These are phyloP conservation scores for Channa maculata DNA, from an alignment of 2,113 vertebrate genomes.

Conservation along the genomic window DNA sequence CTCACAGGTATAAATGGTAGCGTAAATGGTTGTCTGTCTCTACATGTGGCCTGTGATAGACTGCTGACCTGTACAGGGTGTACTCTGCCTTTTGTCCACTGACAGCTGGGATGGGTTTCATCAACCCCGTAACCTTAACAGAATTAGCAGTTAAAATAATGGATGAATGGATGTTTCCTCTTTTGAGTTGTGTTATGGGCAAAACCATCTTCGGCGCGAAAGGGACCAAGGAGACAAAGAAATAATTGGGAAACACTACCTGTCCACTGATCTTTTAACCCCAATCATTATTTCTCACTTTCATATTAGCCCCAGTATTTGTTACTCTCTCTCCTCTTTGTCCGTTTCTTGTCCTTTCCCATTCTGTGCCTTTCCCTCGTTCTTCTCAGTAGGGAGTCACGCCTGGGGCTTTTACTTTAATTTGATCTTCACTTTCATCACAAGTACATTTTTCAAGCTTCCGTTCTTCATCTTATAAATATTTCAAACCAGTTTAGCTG, in stretches of 20 bases:
- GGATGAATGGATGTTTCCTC: too few species aligned
- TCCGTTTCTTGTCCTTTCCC: slow-evolving; percentile 40
- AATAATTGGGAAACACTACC: not conserved
- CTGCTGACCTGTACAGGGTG: too few species aligned
- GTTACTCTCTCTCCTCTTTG: not conserved
- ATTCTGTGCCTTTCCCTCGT: not conserved
- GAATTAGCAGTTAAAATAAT: too few species aligned
- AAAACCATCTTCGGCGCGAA: too few species aligned
- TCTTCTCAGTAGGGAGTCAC: slow-evolving; percentile 23
- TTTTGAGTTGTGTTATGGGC: not conserved
- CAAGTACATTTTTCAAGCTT: slow-evolving; percentile 26
- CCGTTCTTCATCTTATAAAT: slow-evolving; percentile 22
- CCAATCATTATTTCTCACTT: too few species aligned
- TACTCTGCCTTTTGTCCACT: too few species aligned
- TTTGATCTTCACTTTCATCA: slow-evolving; percentile 57
- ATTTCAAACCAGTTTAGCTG: slow-evolving; percentile 30
- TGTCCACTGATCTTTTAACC: not conserved
- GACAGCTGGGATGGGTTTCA: too few species aligned
- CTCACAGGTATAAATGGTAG: too few species aligned
- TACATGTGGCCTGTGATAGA: too few species aligned
- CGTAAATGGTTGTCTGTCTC: too few species aligned
- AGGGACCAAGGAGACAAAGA: not conserved
- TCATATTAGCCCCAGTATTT: not conserved
- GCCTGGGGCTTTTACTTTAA: slow-evolving; percentile 30
- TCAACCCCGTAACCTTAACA: too few species aligned